Percentiles rank a stretch among this genome's conserved stretches.
phyloP scores from a whole-genome alignment of 2,888 invertebrate species.

The Himalopsyche japonica region DNA sequence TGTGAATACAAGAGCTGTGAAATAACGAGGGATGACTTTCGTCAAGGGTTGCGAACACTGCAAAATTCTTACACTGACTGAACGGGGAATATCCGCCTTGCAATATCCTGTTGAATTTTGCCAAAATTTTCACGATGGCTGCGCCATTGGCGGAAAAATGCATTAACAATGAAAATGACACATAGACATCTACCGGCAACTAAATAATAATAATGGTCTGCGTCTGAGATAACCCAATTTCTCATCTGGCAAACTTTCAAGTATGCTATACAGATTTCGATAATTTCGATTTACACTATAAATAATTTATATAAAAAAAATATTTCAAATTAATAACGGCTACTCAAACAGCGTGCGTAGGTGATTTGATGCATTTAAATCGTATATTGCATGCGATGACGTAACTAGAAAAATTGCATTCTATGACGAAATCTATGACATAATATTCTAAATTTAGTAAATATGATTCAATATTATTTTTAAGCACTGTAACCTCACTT shows the following conservation, averaged over 20 bases:
- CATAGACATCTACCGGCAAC: constrained; percentile 5
- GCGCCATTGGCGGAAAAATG: constrained; percentile 2
- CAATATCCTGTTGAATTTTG: constrained; percentile 26
- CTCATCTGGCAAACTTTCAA: not conserved
- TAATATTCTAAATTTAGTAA: no score
- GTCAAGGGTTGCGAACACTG: constrained; percentile 24
- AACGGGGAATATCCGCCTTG: constrained; percentile 31
- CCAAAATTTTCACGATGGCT: constrained; percentile 12
- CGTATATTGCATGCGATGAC: no score
- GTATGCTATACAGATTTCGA: not conserved
- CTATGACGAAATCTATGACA: no score
- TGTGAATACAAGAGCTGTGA: not conserved
- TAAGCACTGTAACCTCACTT: no score
- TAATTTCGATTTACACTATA: not conserved
- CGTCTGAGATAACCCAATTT: not conserved
- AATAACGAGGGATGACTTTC: not conserved
- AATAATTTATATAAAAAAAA: no score
- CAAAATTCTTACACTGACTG: constrained; percentile 34
- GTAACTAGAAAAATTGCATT: no score
- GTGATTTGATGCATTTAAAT: no score
- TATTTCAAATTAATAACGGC: no score
- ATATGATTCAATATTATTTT: no score
- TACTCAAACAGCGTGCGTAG: no score
- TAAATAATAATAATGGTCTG: not conserved
- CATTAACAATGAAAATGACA: not conserved